Conservation (phyloP, 2,797 vertebrate genomes). For the Carcharodon carcharias region DNA sequence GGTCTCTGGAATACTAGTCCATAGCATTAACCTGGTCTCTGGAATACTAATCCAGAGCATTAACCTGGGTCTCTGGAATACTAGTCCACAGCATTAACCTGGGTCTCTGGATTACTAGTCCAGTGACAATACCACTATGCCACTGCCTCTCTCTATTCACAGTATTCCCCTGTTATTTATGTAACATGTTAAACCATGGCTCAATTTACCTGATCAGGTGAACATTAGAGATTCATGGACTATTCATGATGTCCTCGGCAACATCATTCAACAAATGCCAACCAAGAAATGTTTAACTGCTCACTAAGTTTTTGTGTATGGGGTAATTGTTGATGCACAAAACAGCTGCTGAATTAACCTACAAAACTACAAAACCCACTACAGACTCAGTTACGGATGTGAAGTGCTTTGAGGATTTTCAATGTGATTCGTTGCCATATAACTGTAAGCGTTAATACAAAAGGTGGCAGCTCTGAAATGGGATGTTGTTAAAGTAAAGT, state of each 20-base stretch:
- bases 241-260: background rate
- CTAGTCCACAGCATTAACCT: no score
- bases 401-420: background rate
- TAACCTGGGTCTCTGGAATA: no score
- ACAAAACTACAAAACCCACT: background rate
- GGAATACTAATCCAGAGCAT: no score
- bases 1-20: no score
- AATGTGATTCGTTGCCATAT: background rate
- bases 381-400: background rate
- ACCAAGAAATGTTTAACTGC: background rate
- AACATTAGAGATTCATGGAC: background rate
- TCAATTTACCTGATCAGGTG: no score
- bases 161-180: no score
- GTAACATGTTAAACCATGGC: no score
- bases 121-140: no score
- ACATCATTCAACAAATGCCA: background rate
- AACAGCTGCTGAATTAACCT: background rate
- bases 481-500: background rate
- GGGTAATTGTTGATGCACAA: background rate
- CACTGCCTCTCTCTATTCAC: no score
- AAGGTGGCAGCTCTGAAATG: background rate
- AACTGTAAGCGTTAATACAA: background rate
- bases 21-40: no score
- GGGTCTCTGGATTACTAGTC: no score
- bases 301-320: background rate